Conservation (phyloP, 2,888 invertebrate genomes). For the Melanostoma mellinum region DNA sequence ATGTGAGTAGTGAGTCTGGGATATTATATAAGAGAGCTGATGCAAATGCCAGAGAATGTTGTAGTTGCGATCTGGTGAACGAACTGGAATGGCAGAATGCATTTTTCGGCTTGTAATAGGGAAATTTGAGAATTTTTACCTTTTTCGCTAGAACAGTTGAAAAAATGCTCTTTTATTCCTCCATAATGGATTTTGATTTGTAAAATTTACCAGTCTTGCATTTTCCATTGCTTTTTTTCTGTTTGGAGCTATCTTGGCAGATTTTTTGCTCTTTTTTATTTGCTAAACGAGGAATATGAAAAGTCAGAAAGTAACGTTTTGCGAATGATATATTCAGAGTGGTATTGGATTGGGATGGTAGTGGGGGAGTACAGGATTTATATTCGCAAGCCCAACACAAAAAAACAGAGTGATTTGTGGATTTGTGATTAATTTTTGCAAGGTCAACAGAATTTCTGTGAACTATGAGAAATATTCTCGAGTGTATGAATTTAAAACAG, state of each 20-base stretch:
- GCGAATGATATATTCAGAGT: slow-evolving; percentile 36
- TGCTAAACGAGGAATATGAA: neutral
- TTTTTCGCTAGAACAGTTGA: slow-evolving; percentile 54
- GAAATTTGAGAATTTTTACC: slow-evolving; percentile 24
- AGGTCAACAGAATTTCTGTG: slow-evolving; percentile 33
- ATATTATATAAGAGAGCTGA: slow-evolving; percentile 25
- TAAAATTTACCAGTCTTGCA: slow-evolving; percentile 68
- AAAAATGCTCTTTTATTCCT: slow-evolving; percentile 68
- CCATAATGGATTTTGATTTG: slow-evolving; percentile 71
- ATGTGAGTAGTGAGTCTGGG: slow-evolving; percentile 2
- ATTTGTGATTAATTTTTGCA: slow-evolving; percentile 54
- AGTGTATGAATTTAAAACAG: slow-evolving; percentile 2
- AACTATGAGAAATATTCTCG: neutral
- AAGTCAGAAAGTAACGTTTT: slow-evolving; percentile 28
- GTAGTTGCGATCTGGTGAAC: slow-evolving; percentile 15
- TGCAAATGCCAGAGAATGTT: slow-evolving; percentile 61
- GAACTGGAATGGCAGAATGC: slow-evolving; percentile 46
- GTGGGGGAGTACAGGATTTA: neutral
- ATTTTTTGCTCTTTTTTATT: slow-evolving; percentile 26
- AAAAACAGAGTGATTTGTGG: slow-evolving; percentile 56
- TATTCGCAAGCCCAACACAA: neutral
- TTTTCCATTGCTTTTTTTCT: neutral
- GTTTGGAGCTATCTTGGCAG: slow-evolving; percentile 26
- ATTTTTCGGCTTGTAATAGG: slow-evolving; percentile 31
- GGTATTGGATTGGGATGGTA: neutral